Evolutionary conservation across 2,888 invertebrate genomes (phyloP).

Genomic region (Erebia epiphron): DNA sequence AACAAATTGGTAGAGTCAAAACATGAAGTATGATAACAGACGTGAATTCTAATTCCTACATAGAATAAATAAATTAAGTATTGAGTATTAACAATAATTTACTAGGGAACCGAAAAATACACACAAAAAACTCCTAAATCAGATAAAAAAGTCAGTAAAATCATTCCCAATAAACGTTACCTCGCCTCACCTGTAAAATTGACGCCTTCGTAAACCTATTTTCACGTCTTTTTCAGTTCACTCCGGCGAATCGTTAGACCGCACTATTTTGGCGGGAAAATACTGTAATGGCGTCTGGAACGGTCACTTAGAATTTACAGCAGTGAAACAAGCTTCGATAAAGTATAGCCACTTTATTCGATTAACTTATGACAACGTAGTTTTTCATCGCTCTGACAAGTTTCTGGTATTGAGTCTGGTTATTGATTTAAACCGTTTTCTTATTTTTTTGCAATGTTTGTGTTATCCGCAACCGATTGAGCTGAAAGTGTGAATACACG

Average conservation of each 20-base stretch:
- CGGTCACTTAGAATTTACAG: slow-evolving; percentile 12
- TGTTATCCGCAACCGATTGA: too few species aligned
- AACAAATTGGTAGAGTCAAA: too few species aligned
- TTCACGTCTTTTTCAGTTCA: slow-evolving; percentile 21
- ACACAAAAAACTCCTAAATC: background rate
- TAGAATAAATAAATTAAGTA: too few species aligned
- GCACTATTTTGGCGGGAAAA: slow-evolving; percentile 27
- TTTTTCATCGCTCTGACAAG: background rate
- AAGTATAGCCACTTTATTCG: slow-evolving; percentile 2
- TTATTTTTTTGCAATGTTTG: too few species aligned
- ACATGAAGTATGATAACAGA: too few species aligned
- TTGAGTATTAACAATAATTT: background rate
- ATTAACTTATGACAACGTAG: background rate
- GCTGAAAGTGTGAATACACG: too few species aligned
- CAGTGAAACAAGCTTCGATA: slow-evolving; percentile 7
- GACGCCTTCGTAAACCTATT: slow-evolving; percentile 1
- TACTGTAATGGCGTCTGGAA: slow-evolving; percentile 30
- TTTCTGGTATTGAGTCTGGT: too few species aligned
- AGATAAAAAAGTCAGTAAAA: background rate
- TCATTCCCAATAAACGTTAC: background rate
- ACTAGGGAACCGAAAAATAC: background rate
- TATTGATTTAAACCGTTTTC: too few species aligned
- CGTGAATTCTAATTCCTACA: too few species aligned
- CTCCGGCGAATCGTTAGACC: slow-evolving; percentile 14
- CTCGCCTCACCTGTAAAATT: background rate